Conservation (phyloP, 2,113 vertebrate genomes). For the Microtus richardsoni region DNA sequence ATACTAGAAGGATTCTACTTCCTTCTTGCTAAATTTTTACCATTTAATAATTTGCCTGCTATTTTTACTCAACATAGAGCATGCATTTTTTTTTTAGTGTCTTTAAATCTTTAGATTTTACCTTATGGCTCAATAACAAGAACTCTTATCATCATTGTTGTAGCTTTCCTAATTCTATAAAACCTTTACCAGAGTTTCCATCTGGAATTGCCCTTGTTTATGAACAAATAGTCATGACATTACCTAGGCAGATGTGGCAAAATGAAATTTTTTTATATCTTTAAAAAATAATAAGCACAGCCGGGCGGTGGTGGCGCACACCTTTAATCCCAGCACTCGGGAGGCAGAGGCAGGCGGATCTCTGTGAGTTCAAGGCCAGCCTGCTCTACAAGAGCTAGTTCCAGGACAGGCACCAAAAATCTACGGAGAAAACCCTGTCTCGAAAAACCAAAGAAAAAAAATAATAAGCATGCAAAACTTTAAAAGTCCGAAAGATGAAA, state of each 20-base stretch:
- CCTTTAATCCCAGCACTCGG: no score
- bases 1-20: background rate
- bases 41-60: background rate
- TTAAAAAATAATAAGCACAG: background rate
- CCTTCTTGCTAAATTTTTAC: slow-evolving; percentile 20
- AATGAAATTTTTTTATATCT: background rate
- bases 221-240: background rate
- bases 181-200: background rate
- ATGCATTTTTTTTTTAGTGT: background rate
- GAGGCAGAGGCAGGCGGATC: no score
- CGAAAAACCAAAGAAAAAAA: no score
- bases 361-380: no score
- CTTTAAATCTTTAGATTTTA: background rate
- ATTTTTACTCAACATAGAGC: slow-evolving; percentile 39
- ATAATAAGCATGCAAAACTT: background rate
- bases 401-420: no score
- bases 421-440: no score
- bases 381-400: no score
- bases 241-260: background rate
- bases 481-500: background rate
- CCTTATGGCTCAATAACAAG: background rate
- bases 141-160: background rate
- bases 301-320: no score
- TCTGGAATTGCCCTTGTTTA: background rate
- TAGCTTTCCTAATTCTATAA: background rate